A percentile compares a stretch with the other conserved stretches of the same genome.
These are phyloP conservation scores for Isaurus tuberculatus DNA, from an alignment of 92 coral and sea anemone species.

Conservation along the genomic window DNA sequence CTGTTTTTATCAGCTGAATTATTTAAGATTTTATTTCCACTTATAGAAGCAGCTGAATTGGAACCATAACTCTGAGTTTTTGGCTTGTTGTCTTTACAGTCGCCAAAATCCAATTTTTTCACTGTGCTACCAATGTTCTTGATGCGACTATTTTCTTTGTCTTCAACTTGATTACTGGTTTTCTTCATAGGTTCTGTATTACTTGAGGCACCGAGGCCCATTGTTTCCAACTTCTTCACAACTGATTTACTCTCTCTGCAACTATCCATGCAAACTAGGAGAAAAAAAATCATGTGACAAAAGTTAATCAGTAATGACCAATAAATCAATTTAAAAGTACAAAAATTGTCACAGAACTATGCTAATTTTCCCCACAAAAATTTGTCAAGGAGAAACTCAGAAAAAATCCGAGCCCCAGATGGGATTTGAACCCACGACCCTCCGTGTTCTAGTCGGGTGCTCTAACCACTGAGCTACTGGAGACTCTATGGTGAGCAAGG, in stretches of 20 bases:
- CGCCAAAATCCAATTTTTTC: not conserved
- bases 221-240: conserved; percentile 8
- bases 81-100: not conserved
- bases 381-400: too few relatives aligned
- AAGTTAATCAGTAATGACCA: too few relatives aligned
- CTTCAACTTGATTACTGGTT: not conserved
- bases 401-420: too few relatives aligned
- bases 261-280: conserved; percentile 15
- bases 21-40: not conserved
- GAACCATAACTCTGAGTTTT: not conserved
- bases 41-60: not conserved
- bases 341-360: too few relatives aligned
- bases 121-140: not conserved
- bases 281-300: not conserved
- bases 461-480: too few relatives aligned
- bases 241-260: conserved; percentile 11
- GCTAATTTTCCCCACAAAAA: too few relatives aligned
- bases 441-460: too few relatives aligned
- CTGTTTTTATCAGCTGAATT: not conserved
- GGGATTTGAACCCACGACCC: too few relatives aligned
- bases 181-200: not conserved
- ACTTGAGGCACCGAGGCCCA: conserved; percentile 9
- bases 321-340: too few relatives aligned
- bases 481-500: too few relatives aligned
- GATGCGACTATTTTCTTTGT: not conserved